phyloP scores from a whole-genome alignment of 2,113 vertebrate species.

The Oxyura jamaicensis region DNA sequence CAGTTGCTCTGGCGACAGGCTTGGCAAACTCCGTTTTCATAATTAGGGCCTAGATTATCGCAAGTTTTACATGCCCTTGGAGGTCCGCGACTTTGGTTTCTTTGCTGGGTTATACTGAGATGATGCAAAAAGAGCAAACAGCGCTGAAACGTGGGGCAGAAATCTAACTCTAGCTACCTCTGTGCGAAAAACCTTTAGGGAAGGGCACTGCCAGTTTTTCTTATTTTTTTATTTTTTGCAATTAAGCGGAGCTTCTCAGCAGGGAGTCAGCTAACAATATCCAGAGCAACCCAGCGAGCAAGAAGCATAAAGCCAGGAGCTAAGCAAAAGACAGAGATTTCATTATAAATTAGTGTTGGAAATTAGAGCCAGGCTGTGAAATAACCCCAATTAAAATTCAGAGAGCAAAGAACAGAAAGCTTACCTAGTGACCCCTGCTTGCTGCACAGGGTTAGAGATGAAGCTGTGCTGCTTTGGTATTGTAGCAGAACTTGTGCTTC shows the following conservation, averaged over 20 bases:
- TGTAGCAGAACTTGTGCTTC: background rate
- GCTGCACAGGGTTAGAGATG: slow-evolving; percentile 9
- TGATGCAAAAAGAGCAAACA: background rate
- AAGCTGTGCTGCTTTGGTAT: slow-evolving; percentile 30
- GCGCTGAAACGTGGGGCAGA: background rate
- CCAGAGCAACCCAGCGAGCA: slow-evolving; percentile 4
- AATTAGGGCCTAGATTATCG: background rate
- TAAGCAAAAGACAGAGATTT: slow-evolving; percentile 42
- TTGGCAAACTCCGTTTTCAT: background rate
- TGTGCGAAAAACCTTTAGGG: background rate
- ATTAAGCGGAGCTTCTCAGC: slow-evolving; percentile 12
- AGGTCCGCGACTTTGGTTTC: background rate
- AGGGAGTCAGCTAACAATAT: slow-evolving; percentile 34
- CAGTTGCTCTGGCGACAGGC: background rate
- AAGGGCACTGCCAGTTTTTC: background rate
- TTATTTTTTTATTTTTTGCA: background rate
- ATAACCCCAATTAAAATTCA: slow-evolving; percentile 59
- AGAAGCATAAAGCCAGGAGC: slow-evolving; percentile 12
- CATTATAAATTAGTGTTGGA: slow-evolving; percentile 42
- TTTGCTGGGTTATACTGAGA: background rate
- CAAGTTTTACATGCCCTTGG: background rate
- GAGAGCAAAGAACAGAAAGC: slow-evolving; percentile 13
- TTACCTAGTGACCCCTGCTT: slow-evolving; percentile 47
- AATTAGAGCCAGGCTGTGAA: slow-evolving; percentile 48
- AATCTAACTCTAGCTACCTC: background rate